Base-by-base conservation (phyloP, 2,888 invertebrate genomes). In the Ormyrus labotus region DNA sequence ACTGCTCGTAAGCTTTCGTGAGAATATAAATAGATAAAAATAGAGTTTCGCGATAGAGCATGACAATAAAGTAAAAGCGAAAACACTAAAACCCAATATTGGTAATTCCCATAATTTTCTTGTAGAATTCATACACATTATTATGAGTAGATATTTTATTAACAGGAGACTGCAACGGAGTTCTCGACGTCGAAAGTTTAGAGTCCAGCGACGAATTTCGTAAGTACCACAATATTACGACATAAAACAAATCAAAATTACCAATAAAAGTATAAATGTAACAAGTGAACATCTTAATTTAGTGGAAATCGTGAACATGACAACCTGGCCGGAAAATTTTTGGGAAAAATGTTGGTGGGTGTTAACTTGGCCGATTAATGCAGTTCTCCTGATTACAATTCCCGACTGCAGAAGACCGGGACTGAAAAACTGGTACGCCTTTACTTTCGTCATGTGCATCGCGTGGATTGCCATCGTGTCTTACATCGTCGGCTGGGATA, bases 401-500 rank as follows among this genome's bases (percentile, higher is more conserved):
- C 97, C 97, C 0, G 96, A 97, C 91, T 95, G 95, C 87, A 92
- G 94, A 58, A 93, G 93, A 75, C 93, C 92, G 0, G 91, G 91
- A 19, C 91, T 95, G 45, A 87, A 80, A 78, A 84, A 86, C 6
- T 90, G 87, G 85, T 95, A 93, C 86, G 92, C 94, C 0, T 83
- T 95, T 0, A 96, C 96, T 0, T 96, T 97, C 87, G 78, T 93
- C 8, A 95, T 96, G 94, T 96, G 96, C 87, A 93, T 96, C 77
- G 91, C 94, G 0, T 97, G 97, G 96, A 96, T 97, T 82, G 96
- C 95, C 0, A 90, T 92, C 1, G 93, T 96, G 6, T 96, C 97
- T 0, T 97, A 97, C 88, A 83, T 96, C n/a, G 95, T 96, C 64
- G 95, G 96, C 45, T 97, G 97, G 96, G 94, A 96, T 87, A 96